A percentile compares a stretch with the other conserved stretches of the same genome.
Conservation (phyloP, 2,797 vertebrate genomes). For the Benthosema pterotum region DNA sequence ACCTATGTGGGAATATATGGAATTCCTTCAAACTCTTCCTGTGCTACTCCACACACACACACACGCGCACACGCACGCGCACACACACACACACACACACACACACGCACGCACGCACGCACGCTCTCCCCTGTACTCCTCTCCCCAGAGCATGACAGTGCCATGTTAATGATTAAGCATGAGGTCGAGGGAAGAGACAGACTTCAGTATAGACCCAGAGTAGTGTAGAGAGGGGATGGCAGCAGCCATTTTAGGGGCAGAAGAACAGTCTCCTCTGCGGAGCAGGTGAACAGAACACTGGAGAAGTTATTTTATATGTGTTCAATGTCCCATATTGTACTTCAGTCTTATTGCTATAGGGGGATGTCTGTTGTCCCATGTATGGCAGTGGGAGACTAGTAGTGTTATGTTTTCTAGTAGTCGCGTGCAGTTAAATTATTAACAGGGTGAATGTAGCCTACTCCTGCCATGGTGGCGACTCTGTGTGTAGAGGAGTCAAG, state of each 20-base stretch:
- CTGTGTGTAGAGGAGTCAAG: slow-evolving; percentile 63
- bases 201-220: too few relatives aligned
- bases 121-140: background rate
- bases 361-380: background rate
- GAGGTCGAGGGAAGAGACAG: slow-evolving; percentile 45
- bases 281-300: slow-evolving; percentile 8
- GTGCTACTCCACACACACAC: background rate
- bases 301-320: slow-evolving; percentile 39
- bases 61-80: slow-evolving; percentile 2
- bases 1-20: too few relatives aligned
- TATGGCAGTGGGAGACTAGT: background rate
- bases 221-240: slow-evolving; percentile 34
- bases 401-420: too few relatives aligned
- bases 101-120: background rate
- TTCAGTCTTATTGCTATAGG: background rate
- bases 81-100: slow-evolving; percentile 3
- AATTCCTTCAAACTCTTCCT: too few relatives aligned
- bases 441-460: slow-evolving; percentile 15
- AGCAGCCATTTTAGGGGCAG: slow-evolving; percentile 65
- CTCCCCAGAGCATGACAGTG: slow-evolving; percentile 22
- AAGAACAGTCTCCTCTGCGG: slow-evolving; percentile 17
- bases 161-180: slow-evolving; percentile 75
- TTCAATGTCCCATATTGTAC: background rate
- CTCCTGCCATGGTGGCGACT: slow-evolving; percentile 68
- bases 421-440: too few relatives aligned